phyloP scores from a whole-genome alignment of 2,888 invertebrate species.

The Lasioglossum vierecki region DNA sequence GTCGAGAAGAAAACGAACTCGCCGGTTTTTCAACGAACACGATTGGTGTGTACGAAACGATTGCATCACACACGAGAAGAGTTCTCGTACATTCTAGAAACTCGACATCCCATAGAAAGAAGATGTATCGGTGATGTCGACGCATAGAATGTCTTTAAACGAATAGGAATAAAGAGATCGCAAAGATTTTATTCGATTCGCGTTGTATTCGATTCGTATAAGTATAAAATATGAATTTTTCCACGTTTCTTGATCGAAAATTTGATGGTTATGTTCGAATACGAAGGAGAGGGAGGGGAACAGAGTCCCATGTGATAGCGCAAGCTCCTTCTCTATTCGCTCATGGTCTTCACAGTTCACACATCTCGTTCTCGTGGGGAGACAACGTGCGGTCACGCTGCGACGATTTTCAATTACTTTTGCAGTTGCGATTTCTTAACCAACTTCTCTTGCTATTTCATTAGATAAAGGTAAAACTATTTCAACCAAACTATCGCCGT shows the following conservation, averaged over 20 bases:
- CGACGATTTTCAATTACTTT: constrained; percentile 71
- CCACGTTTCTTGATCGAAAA: background rate
- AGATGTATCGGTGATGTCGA: background rate
- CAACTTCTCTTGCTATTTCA: constrained; percentile 43
- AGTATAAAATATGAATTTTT: background rate
- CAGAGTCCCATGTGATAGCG: constrained; percentile 69
- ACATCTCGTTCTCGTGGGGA: constrained; percentile 65
- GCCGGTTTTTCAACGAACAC: constrained; percentile 6
- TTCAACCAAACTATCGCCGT: background rate
- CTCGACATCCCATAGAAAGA: background rate
- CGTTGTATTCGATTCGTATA: background rate
- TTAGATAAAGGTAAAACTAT: constrained; percentile 68
- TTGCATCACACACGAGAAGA: constrained; percentile 57
- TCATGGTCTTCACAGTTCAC: constrained; percentile 25
- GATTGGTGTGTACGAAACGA: constrained; percentile 35
- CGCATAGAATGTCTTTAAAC: background rate
- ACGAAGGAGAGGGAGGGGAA: constrained; percentile 42
- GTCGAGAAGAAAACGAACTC: background rate
- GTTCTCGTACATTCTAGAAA: constrained; percentile 68
- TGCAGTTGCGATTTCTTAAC: constrained; percentile 30
- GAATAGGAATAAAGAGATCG: background rate
- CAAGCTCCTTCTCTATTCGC: constrained; percentile 51
- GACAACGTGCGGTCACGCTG: constrained; percentile 74
- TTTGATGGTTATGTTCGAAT: constrained; percentile 48
- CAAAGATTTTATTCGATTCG: background rate